Base-by-base conservation (phyloP, 2,797 vertebrate genomes). In the Mus spretus region DNA sequence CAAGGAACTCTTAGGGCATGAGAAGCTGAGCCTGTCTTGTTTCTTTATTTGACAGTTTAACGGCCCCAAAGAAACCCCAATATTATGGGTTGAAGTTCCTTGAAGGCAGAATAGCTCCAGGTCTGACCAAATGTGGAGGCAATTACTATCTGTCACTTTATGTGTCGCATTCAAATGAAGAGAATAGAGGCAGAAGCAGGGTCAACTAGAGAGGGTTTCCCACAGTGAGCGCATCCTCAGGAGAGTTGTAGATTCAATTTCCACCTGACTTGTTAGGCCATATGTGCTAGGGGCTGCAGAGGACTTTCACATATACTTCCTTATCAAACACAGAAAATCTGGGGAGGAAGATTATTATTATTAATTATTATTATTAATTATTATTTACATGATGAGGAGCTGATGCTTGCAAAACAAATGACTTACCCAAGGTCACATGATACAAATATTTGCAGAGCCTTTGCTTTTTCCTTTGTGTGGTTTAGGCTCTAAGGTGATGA, bases 321-420 rank as follows among this genome's bases (percentile, higher is more conserved):
- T 79, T 89, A 79, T 90, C 95, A 86, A 93, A 90, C 80, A 50
- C 53, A 88, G 94, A 96, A 22, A 94, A 59, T 82, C 81, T 47
- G 94, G 55, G 65, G 70, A 87, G 63, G 87, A 95, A 88, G 17
- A 3, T 93, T 86, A 89, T 84, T 20, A 14, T 12, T 31, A 13
- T 94, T 28, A 28, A 96, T 92, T 83, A 95, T 84, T 20, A 14
- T 10, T 59, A 63, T 26, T 67, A 67, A 34, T 89, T 83, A 95
- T 84, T 20, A 22, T 13, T 26, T 91, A 63, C 47, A 81, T 22
- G 28, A 14, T 77, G 22, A 28, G 47, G 50, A 96, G 75, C 11
- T 40, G 34, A 55, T n/a, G 57, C 26, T 4, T 26, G 59, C 70
- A 59, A 15, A 22, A 57, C 20, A 90, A 85, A 86, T 85, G 57